phyloP scores from a whole-genome alignment of 2,888 invertebrate species.

The Cybosia mesomella region DNA sequence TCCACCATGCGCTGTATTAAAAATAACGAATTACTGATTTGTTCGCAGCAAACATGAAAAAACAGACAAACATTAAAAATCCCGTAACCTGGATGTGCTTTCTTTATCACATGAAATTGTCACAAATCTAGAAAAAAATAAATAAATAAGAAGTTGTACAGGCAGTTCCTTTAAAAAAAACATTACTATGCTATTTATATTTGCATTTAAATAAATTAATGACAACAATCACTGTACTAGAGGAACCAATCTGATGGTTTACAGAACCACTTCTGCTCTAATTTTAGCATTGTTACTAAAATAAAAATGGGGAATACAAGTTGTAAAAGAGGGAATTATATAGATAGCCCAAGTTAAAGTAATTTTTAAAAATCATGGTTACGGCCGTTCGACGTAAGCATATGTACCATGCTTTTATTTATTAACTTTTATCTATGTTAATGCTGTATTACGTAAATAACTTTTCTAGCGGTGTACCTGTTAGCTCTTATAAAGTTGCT shows the following conservation, averaged over 20 bases:
- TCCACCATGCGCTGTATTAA: constrained; percentile 92
- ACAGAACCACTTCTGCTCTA: background rate
- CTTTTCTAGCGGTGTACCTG: constrained; percentile 73
- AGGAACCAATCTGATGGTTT: no score
- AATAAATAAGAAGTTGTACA: background rate
- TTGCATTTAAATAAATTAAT: background rate
- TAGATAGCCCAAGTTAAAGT: background rate
- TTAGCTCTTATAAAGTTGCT: constrained; percentile 64
- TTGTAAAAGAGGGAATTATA: background rate
- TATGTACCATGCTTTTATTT: background rate
- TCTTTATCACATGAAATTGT: constrained; percentile 19
- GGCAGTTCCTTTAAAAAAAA: background rate
- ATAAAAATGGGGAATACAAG: background rate
- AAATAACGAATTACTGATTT: constrained; percentile 10
- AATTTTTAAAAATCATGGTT: background rate
- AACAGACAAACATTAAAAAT: constrained; percentile 3
- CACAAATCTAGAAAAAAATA: constrained; percentile 20
- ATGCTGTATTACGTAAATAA: constrained; percentile 70
- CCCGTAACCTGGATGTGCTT: constrained; percentile 11
- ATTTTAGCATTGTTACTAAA: background rate
- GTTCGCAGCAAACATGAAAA: background rate
- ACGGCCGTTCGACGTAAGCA: background rate
- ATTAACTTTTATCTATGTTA: background rate
- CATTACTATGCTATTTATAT: background rate
- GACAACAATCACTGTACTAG: background rate